These are phyloP conservation scores for Aphelinus atriplicis DNA, from an alignment of 1,140 invertebrate genomes.

Conservation along the genomic window DNA sequence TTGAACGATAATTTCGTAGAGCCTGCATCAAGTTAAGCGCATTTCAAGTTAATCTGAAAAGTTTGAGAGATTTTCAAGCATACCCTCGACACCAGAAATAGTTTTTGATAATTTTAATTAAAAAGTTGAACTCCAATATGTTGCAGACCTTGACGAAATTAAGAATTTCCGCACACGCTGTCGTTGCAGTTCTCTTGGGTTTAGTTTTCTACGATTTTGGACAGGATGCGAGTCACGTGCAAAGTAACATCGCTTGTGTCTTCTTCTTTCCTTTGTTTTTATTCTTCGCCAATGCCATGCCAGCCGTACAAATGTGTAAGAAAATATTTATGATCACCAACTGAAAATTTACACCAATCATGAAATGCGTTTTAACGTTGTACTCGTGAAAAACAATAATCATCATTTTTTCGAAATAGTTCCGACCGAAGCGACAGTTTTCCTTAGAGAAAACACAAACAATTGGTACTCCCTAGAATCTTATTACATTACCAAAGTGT, in stretches of 20 bases:
- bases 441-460: conserved; percentile 88
- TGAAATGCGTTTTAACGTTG: too few relatives aligned
- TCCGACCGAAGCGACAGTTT: conserved; percentile 84
- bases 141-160: conserved; percentile 78
- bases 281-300: conserved; percentile 89
- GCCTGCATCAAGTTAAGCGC: too few relatives aligned
- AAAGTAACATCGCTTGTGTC: conserved; percentile 82
- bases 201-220: conserved; percentile 84
- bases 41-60: too few relatives aligned
- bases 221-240: conserved; percentile 77
- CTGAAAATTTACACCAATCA: too few relatives aligned
- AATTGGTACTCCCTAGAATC: conserved; percentile 88
- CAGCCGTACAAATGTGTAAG: conserved; percentile 87
- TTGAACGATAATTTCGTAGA: not conserved
- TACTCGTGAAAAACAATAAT: not conserved
- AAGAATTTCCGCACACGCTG: conserved; percentile 76
- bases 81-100: too few relatives aligned
- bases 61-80: too few relatives aligned
- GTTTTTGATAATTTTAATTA: not conserved
- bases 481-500: conserved; percentile 86
- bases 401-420: conserved; percentile 67
- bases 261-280: conserved; percentile 88
- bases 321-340: too few relatives aligned
- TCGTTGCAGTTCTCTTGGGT: conserved; percentile 82
- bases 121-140: conserved; percentile 25